Evolutionary conservation across 2,113 vertebrate genomes (phyloP), one percentile per base, ranked within the genome.

Genomic region (Cairina moschata): DNA sequence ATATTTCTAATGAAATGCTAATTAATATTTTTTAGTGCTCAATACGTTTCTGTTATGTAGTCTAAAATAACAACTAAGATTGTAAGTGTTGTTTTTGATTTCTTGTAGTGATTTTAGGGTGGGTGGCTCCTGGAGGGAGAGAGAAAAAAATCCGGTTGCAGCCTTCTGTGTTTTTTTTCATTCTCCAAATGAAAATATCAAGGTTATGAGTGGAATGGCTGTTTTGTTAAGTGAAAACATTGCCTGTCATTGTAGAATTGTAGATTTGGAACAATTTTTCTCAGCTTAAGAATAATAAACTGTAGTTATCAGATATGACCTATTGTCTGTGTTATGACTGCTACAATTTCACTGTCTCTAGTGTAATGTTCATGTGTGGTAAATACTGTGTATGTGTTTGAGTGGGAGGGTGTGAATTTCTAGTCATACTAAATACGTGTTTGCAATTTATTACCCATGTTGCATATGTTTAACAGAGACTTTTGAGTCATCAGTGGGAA

Each of bases 1-100:
- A 13, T 95, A 65, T 91, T 96, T 82, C 44, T 94, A 93, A 96
- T 95, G 59, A 97, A 96, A 95, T 93, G 58, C 17, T 96, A 82
- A 93, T 95, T 88, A 72, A 95, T 94, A 83, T 86, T 92, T 81
- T 52, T 55, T 65, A 80, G 52, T 68, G 59, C 56, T 84, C 32
- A 42, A 60, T 32, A 36, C 94, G 68, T 89, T 95, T 93, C 40
- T 81, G 5, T 74, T 78, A 55, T 75, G 15, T 54, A 76, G 34
- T 88, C 26, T 34, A 54, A 86, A 74, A 56, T 63, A 86, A 50
- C 32, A 62, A 75, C 18, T 22, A 22, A 36, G 52, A 34, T 34
- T 67, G 1, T 88, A 82, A 86, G 40, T 83, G 36, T 85, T 96
- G 73, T 46, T 77, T 86, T 20, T 79, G 68, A 91, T 77, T 72